A percentile compares a stretch with the other conserved stretches of the same genome.
These are phyloP conservation scores for Triplophysa dalaica DNA, from an alignment of 2,113 vertebrate species.

Conservation along the genomic window DNA sequence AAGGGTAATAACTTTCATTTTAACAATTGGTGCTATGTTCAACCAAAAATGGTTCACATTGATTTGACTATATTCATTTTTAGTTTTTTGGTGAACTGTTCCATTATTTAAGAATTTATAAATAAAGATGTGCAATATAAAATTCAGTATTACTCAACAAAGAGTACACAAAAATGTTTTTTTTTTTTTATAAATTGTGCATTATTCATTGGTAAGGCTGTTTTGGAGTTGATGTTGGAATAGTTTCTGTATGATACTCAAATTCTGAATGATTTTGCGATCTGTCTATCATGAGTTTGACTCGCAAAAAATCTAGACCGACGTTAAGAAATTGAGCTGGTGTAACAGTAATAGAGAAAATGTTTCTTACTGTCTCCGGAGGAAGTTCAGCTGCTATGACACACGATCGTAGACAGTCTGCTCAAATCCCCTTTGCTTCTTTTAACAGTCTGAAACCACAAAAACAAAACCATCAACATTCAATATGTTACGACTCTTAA, in stretches of 20 bases:
- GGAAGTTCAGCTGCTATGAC: neutral
- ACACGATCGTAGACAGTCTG: conserved; percentile 8
- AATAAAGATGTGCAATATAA: too few relatives aligned
- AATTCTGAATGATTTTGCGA: too few relatives aligned
- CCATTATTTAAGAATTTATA: too few relatives aligned
- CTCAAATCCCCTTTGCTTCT: conserved; percentile 12
- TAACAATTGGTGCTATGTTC: neutral
- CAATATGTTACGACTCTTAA: neutral
- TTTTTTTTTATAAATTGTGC: too few relatives aligned
- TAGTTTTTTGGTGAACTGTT: neutral
- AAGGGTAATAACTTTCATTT: neutral
- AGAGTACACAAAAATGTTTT: too few relatives aligned
- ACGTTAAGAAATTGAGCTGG: neutral
- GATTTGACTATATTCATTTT: neutral
- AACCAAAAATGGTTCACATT: too few relatives aligned
- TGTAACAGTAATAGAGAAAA: neutral
- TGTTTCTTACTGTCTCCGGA: conserved; percentile 19
- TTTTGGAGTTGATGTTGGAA: too few relatives aligned
- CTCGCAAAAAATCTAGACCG: too few relatives aligned
- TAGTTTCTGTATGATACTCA: too few relatives aligned
- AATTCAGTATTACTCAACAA: too few relatives aligned
- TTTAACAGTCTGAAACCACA: conserved; percentile 39
- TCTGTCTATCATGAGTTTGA: too few relatives aligned
- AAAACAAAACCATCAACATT: conserved; percentile 23
- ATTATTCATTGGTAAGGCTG: too few relatives aligned